Evolutionary conservation across 2,797 vertebrate genomes (phyloP).

Genomic region (Zenarchopterus dispar): DNA sequence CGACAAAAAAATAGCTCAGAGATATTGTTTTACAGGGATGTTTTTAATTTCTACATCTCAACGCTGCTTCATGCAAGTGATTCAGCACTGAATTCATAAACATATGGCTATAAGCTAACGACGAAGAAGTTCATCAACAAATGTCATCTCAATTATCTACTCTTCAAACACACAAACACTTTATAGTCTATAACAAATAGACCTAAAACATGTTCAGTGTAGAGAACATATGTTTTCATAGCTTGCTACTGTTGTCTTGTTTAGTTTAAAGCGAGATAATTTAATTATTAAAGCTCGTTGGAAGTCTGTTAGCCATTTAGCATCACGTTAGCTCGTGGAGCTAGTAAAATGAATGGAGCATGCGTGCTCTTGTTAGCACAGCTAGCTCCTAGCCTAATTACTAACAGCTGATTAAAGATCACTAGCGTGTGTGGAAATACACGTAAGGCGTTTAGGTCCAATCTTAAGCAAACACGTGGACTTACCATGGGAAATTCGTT

Average conservation of each 20-base stretch:
- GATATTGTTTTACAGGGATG: too few species aligned
- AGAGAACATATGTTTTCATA: rapidly evolving
- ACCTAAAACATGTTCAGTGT: rapidly evolving
- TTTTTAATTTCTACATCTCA: too few species aligned
- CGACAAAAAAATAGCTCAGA: too few species aligned
- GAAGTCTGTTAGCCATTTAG: slow-evolving; percentile 53
- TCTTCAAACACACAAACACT: rapidly evolving
- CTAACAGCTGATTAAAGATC: not conserved
- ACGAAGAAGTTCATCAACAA: slow-evolving; percentile 61
- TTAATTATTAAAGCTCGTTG: slow-evolving; percentile 40
- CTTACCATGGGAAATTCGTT: rapidly evolving
- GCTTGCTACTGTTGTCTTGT: not conserved
- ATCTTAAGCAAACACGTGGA: rapidly evolving
- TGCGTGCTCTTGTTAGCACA: slow-evolving; percentile 66
- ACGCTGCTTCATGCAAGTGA: too few species aligned
- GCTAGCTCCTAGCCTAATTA: slow-evolving; percentile 42
- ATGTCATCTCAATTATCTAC: slow-evolving; percentile 1
- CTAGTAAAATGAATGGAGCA: slow-evolving; percentile 76
- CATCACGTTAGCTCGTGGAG: slow-evolving; percentile 23
- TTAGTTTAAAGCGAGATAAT: slow-evolving; percentile 6
- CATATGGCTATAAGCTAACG: slow-evolving; percentile 37
- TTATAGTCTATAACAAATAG: rapidly evolving
- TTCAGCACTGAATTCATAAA: not conserved
- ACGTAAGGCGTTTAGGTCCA: rapidly evolving
- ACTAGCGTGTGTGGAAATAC: not conserved